Base-by-base conservation (phyloP, 2,113 vertebrate genomes). In the Caranx melampygus region DNA sequence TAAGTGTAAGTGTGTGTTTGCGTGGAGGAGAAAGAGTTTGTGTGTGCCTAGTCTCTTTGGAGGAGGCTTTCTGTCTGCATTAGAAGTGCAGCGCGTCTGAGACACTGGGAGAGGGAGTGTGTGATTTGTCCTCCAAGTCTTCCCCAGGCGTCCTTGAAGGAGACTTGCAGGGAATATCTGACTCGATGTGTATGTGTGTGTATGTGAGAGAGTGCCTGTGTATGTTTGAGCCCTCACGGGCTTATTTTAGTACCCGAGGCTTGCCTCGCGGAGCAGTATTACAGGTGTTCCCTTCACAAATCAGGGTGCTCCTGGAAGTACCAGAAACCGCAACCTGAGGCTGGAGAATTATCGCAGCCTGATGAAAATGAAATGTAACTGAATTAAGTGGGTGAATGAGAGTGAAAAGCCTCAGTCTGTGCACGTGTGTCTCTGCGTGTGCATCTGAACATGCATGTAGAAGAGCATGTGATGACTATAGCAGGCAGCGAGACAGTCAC, bases 121-220 rank as follows among this genome's bases (percentile, higher is more conserved):
- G 90, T 92, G 91, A 92, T 91, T 91, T 89, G 90, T 91, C 92
- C 92, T 93, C 90, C 86, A 94, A 94, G 85, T 91, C 89, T 89
- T 92, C 91, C 91, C 87, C 83, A 90, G 85, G 86, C 84, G 87
- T 91, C 93, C 94, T 94, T 94, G 91, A 92, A 91, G 90, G 83
- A 91, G 87, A 91, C 86, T 91, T 86, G 88, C 75, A 76, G 88
- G 82, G 87, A 92, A 87, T 90, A 87, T 89, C 70, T 91, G 88
- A 82, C 74, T 87, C 52, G 65, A 66, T 62, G 68, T 67, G 75
- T 59, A 54, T 70, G 70, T 78, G 79, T 71, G 40, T 62, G 59
- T 81, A 68, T 75, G 77, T 66, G 70, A 60, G 61, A 71, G 60
- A 74, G 76, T 69, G 71, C 68, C 15, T 64, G 65, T 79, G 71